Evolutionary conservation across 2,113 vertebrate genomes (phyloP), one percentile per base, ranked within the genome.

Genomic region (Salminus brasiliensis): DNA sequence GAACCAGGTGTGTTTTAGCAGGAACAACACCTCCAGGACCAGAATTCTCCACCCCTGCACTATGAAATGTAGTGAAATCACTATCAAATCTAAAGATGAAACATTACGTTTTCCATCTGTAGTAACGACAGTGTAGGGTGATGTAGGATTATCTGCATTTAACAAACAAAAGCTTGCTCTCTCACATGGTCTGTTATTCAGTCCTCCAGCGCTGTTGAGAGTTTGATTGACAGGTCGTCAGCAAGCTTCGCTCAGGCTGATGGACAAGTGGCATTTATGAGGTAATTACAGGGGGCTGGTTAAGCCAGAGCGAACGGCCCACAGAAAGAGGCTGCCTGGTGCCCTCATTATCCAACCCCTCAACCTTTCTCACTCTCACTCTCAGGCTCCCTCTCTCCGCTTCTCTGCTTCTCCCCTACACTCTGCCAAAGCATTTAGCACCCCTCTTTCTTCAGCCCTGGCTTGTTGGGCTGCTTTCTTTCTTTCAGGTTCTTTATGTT

Each of bases 181-280:
- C 16, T 25, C 32, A 45, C 47, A 77, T 29, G n/a, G 63, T n/a
- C 29, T 74, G 74, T 79, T 63, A 70, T 88, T 81, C 85, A 87
- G 88, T n/a, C n/a, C n/a, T n/a, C n/a, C 86, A 89, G 89, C 84
- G 85, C 79, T 72, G 84, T 89, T 75, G 32, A 79, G 76, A 16
- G 69, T 84, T 88, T 93, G 91, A 93, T 88, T 92, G 92, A 92
- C 89, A 90, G 85, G 75, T 88, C 86, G 86, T 85, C 87, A 89
- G 80, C 55, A 77, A 75, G 69, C 88, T 81, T 76, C 84, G 60
- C 63, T 87, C 71, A 79, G 77, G 67, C 82, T 92, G 91, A 93
- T 85, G 78, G 91, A 93, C 90, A 90, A 93, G 88, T 90, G 90
- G 91, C 90, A 91, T 93, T 93, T 92, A 93, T 92, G 86, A 91